A percentile compares a stretch with the other conserved stretches of the same genome.
phyloP scores from a whole-genome alignment of 1,140 invertebrate genomes.

The Helicorthomorpha holstii region DNA sequence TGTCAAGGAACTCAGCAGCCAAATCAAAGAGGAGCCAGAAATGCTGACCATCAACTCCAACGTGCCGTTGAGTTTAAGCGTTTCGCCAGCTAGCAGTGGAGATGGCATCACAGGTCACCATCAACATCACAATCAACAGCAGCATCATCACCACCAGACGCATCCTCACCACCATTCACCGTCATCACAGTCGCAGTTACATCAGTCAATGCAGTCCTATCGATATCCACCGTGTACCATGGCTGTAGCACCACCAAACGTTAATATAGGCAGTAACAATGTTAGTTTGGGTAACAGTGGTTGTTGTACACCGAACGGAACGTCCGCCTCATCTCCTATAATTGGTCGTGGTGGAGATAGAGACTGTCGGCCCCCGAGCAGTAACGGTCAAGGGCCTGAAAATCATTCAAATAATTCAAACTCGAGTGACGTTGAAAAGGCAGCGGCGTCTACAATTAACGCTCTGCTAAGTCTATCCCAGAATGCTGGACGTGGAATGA shows the following conservation, averaged over 20 bases:
- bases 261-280: not conserved
- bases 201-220: not conserved
- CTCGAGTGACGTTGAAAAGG: conserved; percentile 6
- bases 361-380: not conserved
- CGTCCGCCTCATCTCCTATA: not conserved
- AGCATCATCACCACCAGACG: not conserved
- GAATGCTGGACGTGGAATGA: conserved; percentile 6
- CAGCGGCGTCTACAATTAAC: conserved; percentile 6
- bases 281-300: not conserved
- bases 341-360: not conserved
- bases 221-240: not conserved
- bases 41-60: not conserved
- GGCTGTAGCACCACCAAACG: not conserved
- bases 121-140: not conserved
- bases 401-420: not conserved
- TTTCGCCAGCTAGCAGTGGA: not conserved
- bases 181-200: not conserved
- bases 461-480: conserved; percentile 8
- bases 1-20: conserved; percentile 20
- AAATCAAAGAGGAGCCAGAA: conserved; percentile 12
- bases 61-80: not conserved
- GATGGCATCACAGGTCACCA: not conserved
- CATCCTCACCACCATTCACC: not conserved
- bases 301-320: not conserved
- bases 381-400: not conserved